Base-by-base conservation (phyloP, 2,113 vertebrate genomes). In the Podarcis raffonei region DNA sequence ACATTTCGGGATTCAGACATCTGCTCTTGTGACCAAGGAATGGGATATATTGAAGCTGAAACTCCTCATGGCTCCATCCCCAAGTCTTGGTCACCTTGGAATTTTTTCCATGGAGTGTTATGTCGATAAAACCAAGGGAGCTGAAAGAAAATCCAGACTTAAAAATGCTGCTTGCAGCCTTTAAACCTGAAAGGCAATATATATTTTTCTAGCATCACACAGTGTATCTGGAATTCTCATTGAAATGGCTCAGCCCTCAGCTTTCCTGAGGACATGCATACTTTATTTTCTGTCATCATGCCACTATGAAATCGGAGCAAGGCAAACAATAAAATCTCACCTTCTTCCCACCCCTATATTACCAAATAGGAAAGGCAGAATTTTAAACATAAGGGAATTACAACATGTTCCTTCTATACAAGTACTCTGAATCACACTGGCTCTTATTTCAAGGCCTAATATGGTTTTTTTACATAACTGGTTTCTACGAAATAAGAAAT, bases 131-230 rank as follows among this genome's bases (percentile, higher is more conserved):
- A 88, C 81, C 87, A 82, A 87, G 82, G 92, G 80, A 94, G 88
- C 37, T 95, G 92, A 92, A 89, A 94, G 86, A 77, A 95, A 95
- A 93, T 62, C 16, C 78, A 94, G 72, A 77, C 86, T 94, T 87
- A 72, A 92, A 96, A 94, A 79, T 85, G 25, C 9, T 90, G 68
- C 93, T 92, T 92, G 87, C 92, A 48, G 85, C 90, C 81, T 93
- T 94, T 91, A 93, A 95, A 84, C 37, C 86, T 96, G 94, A 95
- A 96, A 95, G 86, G 72, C 79, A 86, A 8, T 94, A 94, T 59
- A 39, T 93, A 88, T 94, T 95, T 96, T 96, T 94, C 93, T 93
- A 94, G 80, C 65, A 90, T 90, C 81, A 87, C 82, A 86, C 90
- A 22, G 84, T 91, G 85, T 90, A 92, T 85, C 84, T 95, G 93